Percentiles rank a stretch among this genome's conserved stretches.
phyloP scores from a whole-genome alignment of 2,888 invertebrate species.

The Polydrusus cervinus region DNA sequence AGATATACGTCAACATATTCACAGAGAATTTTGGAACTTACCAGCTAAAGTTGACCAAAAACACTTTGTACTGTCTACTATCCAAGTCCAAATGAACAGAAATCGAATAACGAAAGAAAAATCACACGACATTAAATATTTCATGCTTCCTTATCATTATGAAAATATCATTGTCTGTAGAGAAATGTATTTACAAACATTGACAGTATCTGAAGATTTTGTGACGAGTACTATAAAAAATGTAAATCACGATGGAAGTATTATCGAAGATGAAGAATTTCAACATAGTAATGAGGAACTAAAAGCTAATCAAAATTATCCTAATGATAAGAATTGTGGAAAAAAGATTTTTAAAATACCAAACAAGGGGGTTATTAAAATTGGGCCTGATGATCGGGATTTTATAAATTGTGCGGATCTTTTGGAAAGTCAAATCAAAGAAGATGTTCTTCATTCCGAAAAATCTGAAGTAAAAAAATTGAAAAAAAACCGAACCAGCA shows the following conservation, averaged over 20 bases:
- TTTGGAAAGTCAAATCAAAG: slow-evolving; percentile 45
- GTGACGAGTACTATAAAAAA: slow-evolving; percentile 36
- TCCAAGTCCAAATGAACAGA: slow-evolving; percentile 30
- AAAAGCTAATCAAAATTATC: slow-evolving; percentile 14
- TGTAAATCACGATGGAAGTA: slow-evolving; percentile 49
- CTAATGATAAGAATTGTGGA: not conserved
- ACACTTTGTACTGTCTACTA: slow-evolving; percentile 46
- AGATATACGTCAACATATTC: slow-evolving; percentile 48
- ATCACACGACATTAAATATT: slow-evolving; percentile 39
- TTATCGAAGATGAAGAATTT: slow-evolving; percentile 44
- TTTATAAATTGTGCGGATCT: slow-evolving; percentile 41
- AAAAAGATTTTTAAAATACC: slow-evolving; percentile 8
- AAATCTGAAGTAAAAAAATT: slow-evolving; percentile 37
- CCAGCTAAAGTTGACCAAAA: slow-evolving; percentile 50
- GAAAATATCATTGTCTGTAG: slow-evolving; percentile 44
- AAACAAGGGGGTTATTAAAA: not conserved
- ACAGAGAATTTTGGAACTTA: slow-evolving; percentile 46
- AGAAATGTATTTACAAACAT: slow-evolving; percentile 50
- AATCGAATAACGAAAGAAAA: slow-evolving; percentile 41
- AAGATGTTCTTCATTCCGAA: slow-evolving; percentile 39
- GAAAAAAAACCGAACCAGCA: slow-evolving; percentile 37
- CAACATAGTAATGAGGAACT: not conserved
- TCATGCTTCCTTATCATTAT: slow-evolving; percentile 44
- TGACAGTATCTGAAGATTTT: slow-evolving; percentile 44
- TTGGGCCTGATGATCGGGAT: slow-evolving; percentile 24